Evolutionary conservation across 2,888 invertebrate genomes (phyloP).

Genomic region (Capitulum mitella): DNA sequence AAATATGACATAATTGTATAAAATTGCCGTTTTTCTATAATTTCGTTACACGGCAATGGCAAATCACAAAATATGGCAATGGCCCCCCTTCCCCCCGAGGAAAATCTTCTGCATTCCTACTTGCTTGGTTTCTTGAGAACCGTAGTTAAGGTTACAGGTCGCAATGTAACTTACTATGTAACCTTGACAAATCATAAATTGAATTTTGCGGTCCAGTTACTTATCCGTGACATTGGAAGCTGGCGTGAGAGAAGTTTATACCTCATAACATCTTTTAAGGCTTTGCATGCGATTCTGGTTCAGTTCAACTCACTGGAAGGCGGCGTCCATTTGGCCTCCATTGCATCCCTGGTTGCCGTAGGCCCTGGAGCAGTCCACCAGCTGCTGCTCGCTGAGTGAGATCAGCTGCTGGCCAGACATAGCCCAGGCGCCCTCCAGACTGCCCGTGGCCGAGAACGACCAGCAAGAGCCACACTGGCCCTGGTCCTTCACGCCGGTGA

Average conservation of each 20-base stretch:
- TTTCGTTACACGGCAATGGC: too few species aligned
- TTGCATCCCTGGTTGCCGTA: constrained; percentile 87
- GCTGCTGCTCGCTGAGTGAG: constrained; percentile 87
- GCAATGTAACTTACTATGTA: too few species aligned
- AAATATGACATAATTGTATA: too few species aligned
- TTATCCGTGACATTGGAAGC: neutral
- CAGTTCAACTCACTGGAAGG: constrained; percentile 52
- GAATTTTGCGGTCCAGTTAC: neutral
- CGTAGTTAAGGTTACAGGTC: too few species aligned
- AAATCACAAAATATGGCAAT: too few species aligned
- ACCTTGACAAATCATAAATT: neutral
- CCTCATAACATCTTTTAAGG: too few species aligned
- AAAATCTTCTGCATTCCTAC: too few species aligned
- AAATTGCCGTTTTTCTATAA: too few species aligned
- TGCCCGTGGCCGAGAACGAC: constrained; percentile 45
- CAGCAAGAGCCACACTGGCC: constrained; percentile 50
- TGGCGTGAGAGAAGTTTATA: too few species aligned
- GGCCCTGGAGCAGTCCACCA: constrained; percentile 73
- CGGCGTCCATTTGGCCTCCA: constrained; percentile 75
- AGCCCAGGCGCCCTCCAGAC: constrained; percentile 81
- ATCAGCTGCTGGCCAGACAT: constrained; percentile 66
- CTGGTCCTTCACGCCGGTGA: constrained; percentile 44
- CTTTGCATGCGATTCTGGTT: neutral
- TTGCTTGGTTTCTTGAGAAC: too few species aligned
- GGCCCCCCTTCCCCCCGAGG: too few species aligned